Evolutionary conservation across 1,140 invertebrate species (phyloP).

Genomic region (Neocloeon triangulifer): DNA sequence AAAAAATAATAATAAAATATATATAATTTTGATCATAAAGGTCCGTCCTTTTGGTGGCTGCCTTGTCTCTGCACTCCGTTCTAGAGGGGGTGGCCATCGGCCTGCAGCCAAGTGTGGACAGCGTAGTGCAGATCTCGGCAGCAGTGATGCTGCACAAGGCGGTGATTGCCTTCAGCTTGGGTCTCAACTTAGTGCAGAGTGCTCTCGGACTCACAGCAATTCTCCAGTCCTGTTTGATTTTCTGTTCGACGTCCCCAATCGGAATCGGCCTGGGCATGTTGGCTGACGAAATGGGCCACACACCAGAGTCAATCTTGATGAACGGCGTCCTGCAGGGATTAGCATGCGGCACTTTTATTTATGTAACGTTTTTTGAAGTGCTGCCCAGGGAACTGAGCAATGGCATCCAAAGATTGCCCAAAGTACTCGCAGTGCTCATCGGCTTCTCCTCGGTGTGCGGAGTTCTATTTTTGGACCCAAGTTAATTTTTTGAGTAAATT

Average conservation of each 20-base stretch:
- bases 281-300: conserved; percentile 14
- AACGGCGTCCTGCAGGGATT: conserved; percentile 30
- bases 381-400: conserved; percentile 24
- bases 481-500: no score
- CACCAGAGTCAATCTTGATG: conserved; percentile 16
- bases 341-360: conserved; percentile 42
- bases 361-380: conserved; percentile 45
- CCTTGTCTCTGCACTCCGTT: conserved; percentile 26
- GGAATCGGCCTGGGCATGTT: conserved; percentile 23
- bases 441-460: conserved; percentile 21
- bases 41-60: conserved; percentile 21
- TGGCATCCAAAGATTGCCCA: conserved; percentile 19
- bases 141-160: conserved; percentile 36
- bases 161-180: conserved; percentile 33
- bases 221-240: conserved; percentile 19
- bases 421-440: conserved; percentile 23
- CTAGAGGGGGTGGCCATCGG: conserved; percentile 37
- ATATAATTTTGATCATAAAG: conserved; percentile 18
- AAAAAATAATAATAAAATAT: no score
- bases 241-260: conserved; percentile 26
- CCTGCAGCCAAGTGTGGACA: conserved; percentile 18
- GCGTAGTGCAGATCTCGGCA: conserved; percentile 23
- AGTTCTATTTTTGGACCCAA: conserved; percentile 17
- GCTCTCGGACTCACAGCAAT: conserved; percentile 18
- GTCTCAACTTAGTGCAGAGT: conserved; percentile 32